Conservation (phyloP, 2,888 invertebrate genomes). For the Torymus tubicola region DNA sequence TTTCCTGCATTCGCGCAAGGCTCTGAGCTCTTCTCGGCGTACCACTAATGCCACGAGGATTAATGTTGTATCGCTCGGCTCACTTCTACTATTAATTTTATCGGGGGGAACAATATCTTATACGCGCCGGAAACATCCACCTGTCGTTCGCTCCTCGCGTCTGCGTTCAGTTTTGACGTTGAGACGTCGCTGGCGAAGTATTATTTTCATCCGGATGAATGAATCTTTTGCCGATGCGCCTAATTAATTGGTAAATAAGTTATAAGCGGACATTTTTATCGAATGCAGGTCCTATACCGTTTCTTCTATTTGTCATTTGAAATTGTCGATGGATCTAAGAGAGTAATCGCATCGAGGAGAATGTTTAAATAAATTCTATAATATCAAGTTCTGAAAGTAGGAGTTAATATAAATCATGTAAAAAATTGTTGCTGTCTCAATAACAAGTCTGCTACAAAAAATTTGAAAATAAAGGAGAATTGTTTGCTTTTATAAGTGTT, state of each 20-base stretch:
- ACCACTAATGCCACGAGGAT: constrained; percentile 70
- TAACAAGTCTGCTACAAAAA: too few relatives aligned
- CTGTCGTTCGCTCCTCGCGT: constrained; percentile 55
- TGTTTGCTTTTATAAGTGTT: too few relatives aligned
- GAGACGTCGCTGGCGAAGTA: constrained; percentile 34
- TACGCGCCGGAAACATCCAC: constrained; percentile 61
- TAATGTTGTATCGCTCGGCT: constrained; percentile 70
- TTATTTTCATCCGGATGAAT: constrained; percentile 23
- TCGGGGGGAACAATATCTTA: constrained; percentile 71
- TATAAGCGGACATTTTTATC: background rate
- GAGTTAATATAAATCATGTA: too few relatives aligned
- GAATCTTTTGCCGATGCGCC: constrained; percentile 5
- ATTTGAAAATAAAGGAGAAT: too few relatives aligned
- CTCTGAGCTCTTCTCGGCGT: constrained; percentile 62
- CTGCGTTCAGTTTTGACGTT: constrained; percentile 36
- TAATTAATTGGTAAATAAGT: constrained; percentile 14
- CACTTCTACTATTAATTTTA: constrained; percentile 72
- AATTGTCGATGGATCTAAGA: too few relatives aligned
- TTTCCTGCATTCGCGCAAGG: constrained; percentile 37
- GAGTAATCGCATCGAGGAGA: too few relatives aligned
- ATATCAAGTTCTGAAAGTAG: too few relatives aligned
- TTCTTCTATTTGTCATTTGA: too few relatives aligned
- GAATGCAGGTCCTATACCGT: too few relatives aligned
- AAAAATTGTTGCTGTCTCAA: too few relatives aligned
- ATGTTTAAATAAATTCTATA: too few relatives aligned